phyloP scores from a whole-genome alignment of 64 coral and sea anemone genomes.

The Stylophora pistillata region DNA sequence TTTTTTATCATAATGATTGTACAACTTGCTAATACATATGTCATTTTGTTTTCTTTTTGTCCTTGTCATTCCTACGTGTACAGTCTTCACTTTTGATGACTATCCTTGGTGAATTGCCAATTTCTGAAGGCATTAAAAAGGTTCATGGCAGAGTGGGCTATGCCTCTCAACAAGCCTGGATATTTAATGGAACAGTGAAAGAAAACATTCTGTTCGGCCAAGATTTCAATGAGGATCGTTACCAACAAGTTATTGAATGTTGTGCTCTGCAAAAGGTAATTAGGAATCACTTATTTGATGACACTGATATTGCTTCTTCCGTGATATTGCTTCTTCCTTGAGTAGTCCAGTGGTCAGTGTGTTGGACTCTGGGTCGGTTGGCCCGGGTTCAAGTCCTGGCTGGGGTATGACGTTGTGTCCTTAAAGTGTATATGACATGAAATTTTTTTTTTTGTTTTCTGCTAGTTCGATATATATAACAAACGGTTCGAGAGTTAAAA shows the following conservation, averaged over 20 bases:
- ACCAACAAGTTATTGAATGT: conserved; percentile 61
- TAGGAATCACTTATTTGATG: neutral
- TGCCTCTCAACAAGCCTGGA: conserved; percentile 89
- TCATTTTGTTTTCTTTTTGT: neutral
- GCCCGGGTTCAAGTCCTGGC: too few species aligned
- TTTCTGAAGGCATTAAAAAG: conserved; percentile 53
- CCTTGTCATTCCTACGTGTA: conserved; percentile 18
- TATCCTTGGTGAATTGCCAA: conserved; percentile 77
- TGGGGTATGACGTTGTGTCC: too few species aligned
- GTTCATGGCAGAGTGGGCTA: conserved; percentile 82
- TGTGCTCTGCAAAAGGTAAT: conserved; percentile 90
- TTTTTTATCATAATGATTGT: too few species aligned
- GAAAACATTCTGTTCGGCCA: conserved; percentile 97
- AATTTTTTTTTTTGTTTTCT: too few species aligned
- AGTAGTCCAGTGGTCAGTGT: too few species aligned
- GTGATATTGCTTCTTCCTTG: neutral
- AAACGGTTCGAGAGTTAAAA: too few species aligned
- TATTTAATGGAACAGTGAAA: conserved; percentile 86
- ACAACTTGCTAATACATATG: too few species aligned
- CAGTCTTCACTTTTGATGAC: conserved; percentile 92
- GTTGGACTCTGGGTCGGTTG: too few species aligned
- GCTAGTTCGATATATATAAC: too few species aligned
- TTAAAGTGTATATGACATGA: too few species aligned
- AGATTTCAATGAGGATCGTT: conserved; percentile 65
- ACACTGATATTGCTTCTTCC: neutral